Conservation (phyloP, 2,113 vertebrate species). For the rabbit (Oryctolagus cuniculus) region mOryCun1.1 NC_091435.1:98596001-98596500, state of each 20-base stretch:
- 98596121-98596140: not conserved
- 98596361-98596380: not conserved
- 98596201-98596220: not conserved
- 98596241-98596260: not conserved
- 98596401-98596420: too few species aligned
- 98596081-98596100: constrained; percentile 27
- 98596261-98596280: not conserved
- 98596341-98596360: not conserved
- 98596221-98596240: not conserved
- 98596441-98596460: too few species aligned
- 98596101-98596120: not conserved
- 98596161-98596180: not conserved
- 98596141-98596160: not conserved
- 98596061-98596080: not conserved
- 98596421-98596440: too few species aligned
- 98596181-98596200: not conserved
- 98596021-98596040: constrained; percentile 18
- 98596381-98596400: not conserved
- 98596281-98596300: not conserved
- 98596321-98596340: constrained; percentile 45
- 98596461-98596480: too few species aligned
- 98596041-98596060: not conserved
- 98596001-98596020: constrained; percentile 69
- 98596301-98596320: not conserved
- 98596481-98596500: too few species aligned